phyloP scores from a whole-genome alignment of 2,888 invertebrate species.

The Sipha maydis region DNA sequence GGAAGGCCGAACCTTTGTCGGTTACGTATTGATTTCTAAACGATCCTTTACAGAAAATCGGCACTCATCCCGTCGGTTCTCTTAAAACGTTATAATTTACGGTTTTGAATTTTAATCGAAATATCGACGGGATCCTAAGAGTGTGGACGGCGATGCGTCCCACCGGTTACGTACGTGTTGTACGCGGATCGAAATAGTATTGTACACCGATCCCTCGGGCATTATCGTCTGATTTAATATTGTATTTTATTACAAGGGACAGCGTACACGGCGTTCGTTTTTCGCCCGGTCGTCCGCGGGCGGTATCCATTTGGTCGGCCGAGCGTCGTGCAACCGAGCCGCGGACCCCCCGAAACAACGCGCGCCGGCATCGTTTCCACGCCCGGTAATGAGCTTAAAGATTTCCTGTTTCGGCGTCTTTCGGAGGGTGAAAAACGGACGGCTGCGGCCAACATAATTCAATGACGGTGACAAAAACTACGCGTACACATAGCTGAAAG shows the following conservation, averaged over 20 bases:
- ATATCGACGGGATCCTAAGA: no score
- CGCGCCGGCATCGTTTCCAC: constrained; percentile 2
- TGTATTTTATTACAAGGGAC: neutral
- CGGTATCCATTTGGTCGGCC: neutral
- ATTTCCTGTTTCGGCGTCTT: constrained; percentile 35
- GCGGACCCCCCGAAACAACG: neutral
- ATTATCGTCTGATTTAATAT: neutral
- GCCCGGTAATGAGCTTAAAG: constrained; percentile 58
- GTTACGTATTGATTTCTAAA: no score
- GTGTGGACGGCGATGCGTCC: no score
- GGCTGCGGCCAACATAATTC: constrained; percentile 7
- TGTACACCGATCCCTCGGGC: neutral
- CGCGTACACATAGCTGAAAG: neutral
- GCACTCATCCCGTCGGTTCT: no score
- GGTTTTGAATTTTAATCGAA: no score
- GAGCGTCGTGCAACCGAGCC: neutral
- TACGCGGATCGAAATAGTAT: neutral
- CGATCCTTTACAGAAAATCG: no score
- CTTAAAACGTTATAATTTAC: no score
- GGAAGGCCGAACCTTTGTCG: no score
- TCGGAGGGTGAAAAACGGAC: constrained; percentile 23
- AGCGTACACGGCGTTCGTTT: neutral
- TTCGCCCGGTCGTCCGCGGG: neutral
- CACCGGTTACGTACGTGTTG: neutral
- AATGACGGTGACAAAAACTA: constrained; percentile 21